phyloP scores from a whole-genome alignment of 1,140 invertebrate species.

The Eriocheir sinensis region DNA sequence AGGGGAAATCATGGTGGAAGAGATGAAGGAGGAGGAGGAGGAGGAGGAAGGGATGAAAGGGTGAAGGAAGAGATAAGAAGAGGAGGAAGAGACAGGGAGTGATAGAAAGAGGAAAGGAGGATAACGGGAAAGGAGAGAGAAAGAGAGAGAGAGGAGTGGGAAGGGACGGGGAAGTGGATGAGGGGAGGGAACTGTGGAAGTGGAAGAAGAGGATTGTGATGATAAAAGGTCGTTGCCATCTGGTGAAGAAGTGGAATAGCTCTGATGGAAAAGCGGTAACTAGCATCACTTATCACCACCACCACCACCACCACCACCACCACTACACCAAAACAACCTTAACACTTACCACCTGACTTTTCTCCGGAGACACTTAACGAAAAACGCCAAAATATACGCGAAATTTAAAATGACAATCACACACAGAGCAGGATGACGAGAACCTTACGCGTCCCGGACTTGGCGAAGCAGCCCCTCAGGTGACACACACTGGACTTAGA shows the following conservation, averaged over 20 bases:
- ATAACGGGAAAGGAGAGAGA: no score
- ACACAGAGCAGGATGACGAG: background rate
- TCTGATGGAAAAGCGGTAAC: background rate
- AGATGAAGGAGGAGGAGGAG: background rate
- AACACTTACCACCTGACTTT: no score
- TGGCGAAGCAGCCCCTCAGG: no score
- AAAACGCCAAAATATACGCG: background rate
- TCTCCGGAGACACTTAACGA: background rate
- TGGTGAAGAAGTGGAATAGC: background rate
- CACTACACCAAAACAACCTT: no score
- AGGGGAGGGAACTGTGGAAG: background rate
- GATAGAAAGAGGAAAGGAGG: no score
- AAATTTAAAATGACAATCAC: background rate
- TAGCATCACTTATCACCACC: no score
- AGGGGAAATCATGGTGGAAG: no score
- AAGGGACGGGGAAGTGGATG: background rate
- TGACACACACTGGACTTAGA: background rate
- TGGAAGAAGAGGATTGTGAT: background rate
- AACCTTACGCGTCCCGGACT: no score
- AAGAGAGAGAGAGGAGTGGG: background rate
- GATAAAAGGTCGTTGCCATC: background rate
- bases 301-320: no score
- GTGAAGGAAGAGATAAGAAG: no score
- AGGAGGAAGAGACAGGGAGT: background rate
- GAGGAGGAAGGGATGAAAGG: no score